phyloP scores from a whole-genome alignment of 2,113 vertebrate species.

The Gorsachius goisagi region DNA sequence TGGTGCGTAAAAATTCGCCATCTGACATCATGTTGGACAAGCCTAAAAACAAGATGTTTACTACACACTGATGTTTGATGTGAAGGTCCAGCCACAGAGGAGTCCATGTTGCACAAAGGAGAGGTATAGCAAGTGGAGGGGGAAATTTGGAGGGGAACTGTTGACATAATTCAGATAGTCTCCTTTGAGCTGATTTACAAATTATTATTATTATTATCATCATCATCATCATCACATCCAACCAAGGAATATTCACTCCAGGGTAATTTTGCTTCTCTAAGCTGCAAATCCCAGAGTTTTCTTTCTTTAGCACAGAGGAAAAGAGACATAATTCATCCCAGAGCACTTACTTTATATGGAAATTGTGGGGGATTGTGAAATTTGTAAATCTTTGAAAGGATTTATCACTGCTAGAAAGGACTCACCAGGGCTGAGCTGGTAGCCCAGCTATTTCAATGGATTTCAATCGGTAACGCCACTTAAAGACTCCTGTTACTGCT shows the following conservation, averaged over 20 bases:
- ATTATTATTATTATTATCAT: no score
- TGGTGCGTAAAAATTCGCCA: conserved; percentile 95
- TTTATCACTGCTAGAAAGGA: background rate
- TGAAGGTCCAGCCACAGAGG: background rate
- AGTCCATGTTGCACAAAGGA: background rate
- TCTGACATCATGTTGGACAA: conserved; percentile 99
- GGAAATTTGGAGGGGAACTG: background rate
- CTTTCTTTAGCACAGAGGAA: background rate
- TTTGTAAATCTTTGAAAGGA: background rate
- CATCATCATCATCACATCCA: background rate
- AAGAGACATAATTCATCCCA: background rate
- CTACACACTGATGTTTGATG: background rate
- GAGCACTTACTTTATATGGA: background rate
- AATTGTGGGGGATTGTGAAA: background rate
- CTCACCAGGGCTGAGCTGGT: background rate
- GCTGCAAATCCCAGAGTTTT: background rate
- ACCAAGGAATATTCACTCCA: background rate
- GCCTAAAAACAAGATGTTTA: conserved; percentile 75
- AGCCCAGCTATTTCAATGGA: background rate
- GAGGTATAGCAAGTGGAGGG: background rate
- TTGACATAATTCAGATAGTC: background rate
- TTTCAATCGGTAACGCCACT: background rate
- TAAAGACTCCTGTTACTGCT: background rate
- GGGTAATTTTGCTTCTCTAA: background rate
- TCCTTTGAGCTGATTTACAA: background rate